Base-by-base conservation (phyloP, 2,888 invertebrate species). In the Chironomus tentans region DNA sequence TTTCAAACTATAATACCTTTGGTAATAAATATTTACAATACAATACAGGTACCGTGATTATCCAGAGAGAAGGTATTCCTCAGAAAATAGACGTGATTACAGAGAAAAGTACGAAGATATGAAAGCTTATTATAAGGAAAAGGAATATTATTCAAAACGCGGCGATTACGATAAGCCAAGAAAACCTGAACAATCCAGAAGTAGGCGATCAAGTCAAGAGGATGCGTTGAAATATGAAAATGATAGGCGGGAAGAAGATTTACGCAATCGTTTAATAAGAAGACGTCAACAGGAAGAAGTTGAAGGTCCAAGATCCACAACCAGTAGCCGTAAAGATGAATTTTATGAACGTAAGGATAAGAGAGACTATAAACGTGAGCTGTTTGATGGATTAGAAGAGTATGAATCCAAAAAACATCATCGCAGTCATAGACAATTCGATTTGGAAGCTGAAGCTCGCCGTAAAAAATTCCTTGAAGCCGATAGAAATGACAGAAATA, bases 171-270 rank as follows among this genome's bases (percentile, higher is more conserved):
- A 81, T 82, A 2, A 83, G 83, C 70, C 82, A 83, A 77, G 84
- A 85, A 77, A 80, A 80, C 76, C 81, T 81, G 38, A 83, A 84
- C 77, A 83, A 83, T 21, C 74, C 72, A 22, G 68, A 77, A 69
- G 70, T 76, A 62, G 78, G 77, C 6, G 77, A 76, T 61, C 48
- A 69, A 68, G 77, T 70, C 68, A 78, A 38, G 79, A 80, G 68
- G 77, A 77, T 47, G 62, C 56, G 12, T 68, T 38, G 1, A 70
- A 70, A 6, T 21, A 21, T 13, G 65, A 83, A 81, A 68, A 86
- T 87, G 22, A 87, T 87, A 0, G 89, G 88, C 88, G 91, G 77
- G 85, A 92, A 77, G 91, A 92, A 81, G 93, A 93, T 83, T 85
- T 93, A 80, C 86, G 93, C 79, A 91, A 90, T 79, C 87, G 92